These are phyloP conservation scores for Xerus inauris DNA, from an alignment of 2,113 vertebrate genomes.

Conservation along the genomic window DNA sequence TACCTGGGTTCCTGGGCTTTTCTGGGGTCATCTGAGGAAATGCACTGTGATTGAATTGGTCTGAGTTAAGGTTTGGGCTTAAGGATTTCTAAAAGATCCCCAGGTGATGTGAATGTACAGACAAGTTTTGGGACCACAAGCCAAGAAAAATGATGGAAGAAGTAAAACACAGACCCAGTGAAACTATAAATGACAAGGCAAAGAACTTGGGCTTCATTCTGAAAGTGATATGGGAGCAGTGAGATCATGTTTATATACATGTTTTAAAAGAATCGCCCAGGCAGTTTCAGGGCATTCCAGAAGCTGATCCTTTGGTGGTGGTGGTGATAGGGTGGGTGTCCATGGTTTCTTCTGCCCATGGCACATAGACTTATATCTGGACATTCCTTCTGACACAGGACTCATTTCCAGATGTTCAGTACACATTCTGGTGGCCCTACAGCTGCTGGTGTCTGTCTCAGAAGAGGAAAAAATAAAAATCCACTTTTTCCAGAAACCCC, in stretches of 20 bases:
- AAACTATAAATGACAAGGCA: neutral
- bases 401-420: neutral
- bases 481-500: neutral
- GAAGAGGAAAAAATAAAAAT: neutral
- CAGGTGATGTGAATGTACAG: neutral
- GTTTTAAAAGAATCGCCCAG: neutral
- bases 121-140: neutral
- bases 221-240: neutral
- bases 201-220: neutral
- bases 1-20: neutral
- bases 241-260: neutral
- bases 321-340: no score
- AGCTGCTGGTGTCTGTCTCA: neutral
- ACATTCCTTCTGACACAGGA: neutral
- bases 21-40: neutral
- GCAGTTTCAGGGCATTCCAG: neutral
- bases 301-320: neutral
- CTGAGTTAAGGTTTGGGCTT: neutral
- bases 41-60: neutral
- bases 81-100: neutral
- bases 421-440: neutral
- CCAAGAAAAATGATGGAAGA: neutral
- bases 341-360: neutral
- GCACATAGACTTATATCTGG: neutral
- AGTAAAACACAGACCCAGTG: neutral